Evolutionary conservation across 2,888 invertebrate genomes (phyloP).

Genomic region (Brachycybe producta): DNA sequence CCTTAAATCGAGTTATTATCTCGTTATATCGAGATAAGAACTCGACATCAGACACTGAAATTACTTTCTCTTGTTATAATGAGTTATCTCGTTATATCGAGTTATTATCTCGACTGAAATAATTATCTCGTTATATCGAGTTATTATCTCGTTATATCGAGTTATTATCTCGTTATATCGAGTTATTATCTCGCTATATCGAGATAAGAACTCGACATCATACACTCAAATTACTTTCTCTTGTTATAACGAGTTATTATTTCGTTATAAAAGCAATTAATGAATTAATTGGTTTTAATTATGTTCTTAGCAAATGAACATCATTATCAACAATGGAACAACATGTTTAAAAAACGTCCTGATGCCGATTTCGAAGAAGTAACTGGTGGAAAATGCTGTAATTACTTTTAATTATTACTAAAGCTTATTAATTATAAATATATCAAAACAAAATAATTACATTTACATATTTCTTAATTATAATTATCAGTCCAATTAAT

Average conservation of each 20-base stretch:
- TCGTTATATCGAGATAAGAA: too few relatives aligned
- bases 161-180: too few relatives aligned
- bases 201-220: background rate
- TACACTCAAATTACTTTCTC: background rate
- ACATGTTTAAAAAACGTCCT: slow-evolving; percentile 13
- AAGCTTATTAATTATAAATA: background rate
- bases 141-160: too few relatives aligned
- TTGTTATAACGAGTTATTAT: too few relatives aligned
- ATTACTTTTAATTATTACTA: background rate
- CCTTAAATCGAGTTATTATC: too few relatives aligned
- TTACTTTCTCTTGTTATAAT: too few relatives aligned
- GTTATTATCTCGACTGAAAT: too few relatives aligned
- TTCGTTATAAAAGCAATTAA: background rate
- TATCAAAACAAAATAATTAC: too few relatives aligned
- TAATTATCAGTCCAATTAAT: background rate
- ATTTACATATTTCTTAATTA: background rate
- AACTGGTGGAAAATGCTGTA: slow-evolving; percentile 9
- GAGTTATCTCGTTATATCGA: too few relatives aligned
- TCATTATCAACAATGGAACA: slow-evolving; percentile 12
- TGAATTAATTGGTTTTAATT: background rate
- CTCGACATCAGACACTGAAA: background rate
- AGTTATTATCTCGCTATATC: too few relatives aligned
- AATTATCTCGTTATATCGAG: too few relatives aligned
- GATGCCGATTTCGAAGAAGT: slow-evolving; percentile 16
- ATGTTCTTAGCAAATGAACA: slow-evolving; percentile 8